Evolutionary conservation across 2,797 vertebrate species (phyloP).

Genomic region (Pangasius macronema): DNA sequence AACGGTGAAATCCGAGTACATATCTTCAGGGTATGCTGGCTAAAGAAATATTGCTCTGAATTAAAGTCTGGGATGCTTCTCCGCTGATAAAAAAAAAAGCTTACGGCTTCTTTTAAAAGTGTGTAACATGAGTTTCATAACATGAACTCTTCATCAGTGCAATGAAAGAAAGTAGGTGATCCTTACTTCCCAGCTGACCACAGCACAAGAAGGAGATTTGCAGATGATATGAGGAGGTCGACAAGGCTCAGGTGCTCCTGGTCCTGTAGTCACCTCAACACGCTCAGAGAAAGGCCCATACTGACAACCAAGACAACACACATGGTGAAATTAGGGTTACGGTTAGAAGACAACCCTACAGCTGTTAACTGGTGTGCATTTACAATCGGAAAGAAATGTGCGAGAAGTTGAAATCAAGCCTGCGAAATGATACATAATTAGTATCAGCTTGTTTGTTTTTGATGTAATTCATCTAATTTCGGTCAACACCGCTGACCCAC

Average conservation of each 20-base stretch:
- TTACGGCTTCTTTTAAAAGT: not conserved
- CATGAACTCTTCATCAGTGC: not conserved
- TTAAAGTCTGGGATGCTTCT: not conserved
- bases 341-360: not conserved
- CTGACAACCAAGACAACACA: slow-evolving; percentile 64
- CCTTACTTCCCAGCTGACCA: slow-evolving; percentile 93
- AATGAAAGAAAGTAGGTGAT: not conserved
- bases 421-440: not conserved
- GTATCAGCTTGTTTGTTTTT: not conserved
- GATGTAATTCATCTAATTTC: not conserved
- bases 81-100: not conserved
- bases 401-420: not conserved
- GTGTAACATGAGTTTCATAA: not conserved
- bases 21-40: too few species aligned
- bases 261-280: slow-evolving; percentile 87
- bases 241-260: slow-evolving; percentile 93
- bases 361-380: not conserved
- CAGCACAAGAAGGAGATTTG: slow-evolving; percentile 89
- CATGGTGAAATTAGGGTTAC: not conserved
- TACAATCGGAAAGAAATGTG: not conserved
- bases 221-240: slow-evolving; percentile 82
- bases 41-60: not conserved
- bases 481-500: not conserved
- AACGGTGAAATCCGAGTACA: not conserved
- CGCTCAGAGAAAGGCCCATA: slow-evolving; percentile 91